phyloP scores from a whole-genome alignment of 2,113 vertebrate species.

The Corapipo altera region DNA sequence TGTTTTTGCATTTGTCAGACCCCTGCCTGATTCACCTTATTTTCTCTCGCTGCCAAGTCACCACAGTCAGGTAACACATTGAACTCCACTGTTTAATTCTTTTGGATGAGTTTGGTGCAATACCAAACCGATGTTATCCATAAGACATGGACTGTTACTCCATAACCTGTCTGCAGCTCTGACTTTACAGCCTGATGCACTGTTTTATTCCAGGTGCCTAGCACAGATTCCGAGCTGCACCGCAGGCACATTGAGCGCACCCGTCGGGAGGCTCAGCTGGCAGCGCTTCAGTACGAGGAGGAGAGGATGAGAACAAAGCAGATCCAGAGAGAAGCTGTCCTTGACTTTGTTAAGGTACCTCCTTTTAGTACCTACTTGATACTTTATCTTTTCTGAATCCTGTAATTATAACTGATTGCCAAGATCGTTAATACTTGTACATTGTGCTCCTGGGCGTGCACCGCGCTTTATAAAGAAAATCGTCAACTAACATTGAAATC shows the following conservation, averaged over 20 bases:
- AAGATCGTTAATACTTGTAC: not conserved
- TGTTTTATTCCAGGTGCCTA: conserved; percentile 44
- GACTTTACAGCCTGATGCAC: not conserved
- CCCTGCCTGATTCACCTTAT: conserved; percentile 65
- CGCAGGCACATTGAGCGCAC: conserved; percentile 81
- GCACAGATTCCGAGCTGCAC: conserved; percentile 54
- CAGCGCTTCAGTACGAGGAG: conserved; percentile 89
- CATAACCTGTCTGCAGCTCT: not conserved
- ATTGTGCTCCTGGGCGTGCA: accelerated
- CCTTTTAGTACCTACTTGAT: not conserved
- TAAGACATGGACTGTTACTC: not conserved
- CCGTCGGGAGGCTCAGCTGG: conserved; percentile 90
- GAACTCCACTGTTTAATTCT: not conserved
- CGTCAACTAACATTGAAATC: not conserved
- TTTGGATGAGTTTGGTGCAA: not conserved
- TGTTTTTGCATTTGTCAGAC: conserved; percentile 57
- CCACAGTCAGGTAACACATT: conserved; percentile 72
- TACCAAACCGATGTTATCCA: not conserved
- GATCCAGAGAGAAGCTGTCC: conserved; percentile 77
- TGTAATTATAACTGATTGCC: not conserved
- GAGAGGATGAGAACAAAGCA: conserved; percentile 85
- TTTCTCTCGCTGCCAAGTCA: conserved; percentile 61
- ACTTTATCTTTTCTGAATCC: not conserved
- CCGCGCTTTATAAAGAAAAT: not conserved
- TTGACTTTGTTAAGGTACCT: conserved; percentile 82